These are phyloP conservation scores for Platichthys flesus DNA, from an alignment of 2,113 vertebrate genomes.

Conservation along the genomic window DNA sequence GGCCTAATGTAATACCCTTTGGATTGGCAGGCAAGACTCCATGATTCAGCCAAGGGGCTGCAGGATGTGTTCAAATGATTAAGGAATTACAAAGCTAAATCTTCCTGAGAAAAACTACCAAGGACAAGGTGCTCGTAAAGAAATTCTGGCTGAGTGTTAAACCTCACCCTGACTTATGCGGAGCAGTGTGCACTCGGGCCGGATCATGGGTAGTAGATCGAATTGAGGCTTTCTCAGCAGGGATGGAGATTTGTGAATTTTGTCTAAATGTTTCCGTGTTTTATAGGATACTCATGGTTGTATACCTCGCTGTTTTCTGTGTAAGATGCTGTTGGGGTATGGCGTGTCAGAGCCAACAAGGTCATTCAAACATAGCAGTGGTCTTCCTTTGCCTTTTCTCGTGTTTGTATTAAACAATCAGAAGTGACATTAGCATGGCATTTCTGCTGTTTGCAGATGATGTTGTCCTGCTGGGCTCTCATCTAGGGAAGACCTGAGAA, in stretches of 20 bases:
- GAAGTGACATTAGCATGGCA: conserved; percentile 26
- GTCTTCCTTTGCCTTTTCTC: conserved; percentile 2
- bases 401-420: conserved; percentile 23
- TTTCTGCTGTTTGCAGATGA: conserved; percentile 37
- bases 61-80: conserved; percentile 28
- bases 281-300: neutral
- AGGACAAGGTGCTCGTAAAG: conserved; percentile 6
- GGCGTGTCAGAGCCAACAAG: neutral
- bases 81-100: conserved; percentile 19
- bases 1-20: conserved; percentile 16
- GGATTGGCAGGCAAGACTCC: conserved; percentile 10
- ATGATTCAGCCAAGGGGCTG: neutral
- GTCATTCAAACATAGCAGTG: conserved; percentile 4
- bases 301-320: neutral
- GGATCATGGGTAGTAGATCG: neutral
- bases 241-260: neutral
- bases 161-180: neutral
- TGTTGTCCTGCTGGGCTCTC: conserved; percentile 8
- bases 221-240: conserved; percentile 3
- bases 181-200: neutral
- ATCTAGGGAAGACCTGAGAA: neutral
- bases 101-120: conserved; percentile 5
- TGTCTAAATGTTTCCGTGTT: neutral
- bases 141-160: conserved; percentile 4
- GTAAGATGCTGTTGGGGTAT: neutral